Base-by-base conservation (phyloP, 2,888 invertebrate genomes). In the Hedychridium roseum region DNA sequence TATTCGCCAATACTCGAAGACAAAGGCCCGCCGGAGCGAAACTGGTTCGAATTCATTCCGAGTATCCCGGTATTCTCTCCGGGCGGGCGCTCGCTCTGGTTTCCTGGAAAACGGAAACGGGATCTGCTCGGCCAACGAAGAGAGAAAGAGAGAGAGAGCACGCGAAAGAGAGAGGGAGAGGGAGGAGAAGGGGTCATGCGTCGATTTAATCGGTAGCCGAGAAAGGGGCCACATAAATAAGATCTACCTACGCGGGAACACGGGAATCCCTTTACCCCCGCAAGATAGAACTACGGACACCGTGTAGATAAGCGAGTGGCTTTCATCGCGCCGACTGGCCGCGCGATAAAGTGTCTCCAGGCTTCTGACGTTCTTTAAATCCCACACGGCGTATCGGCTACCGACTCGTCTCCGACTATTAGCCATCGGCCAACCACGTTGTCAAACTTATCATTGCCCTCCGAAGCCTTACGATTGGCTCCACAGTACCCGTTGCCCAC, bases 201-300 rank as follows among this genome's bases (percentile, higher is more conserved):
- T 71, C 71, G 68, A 74, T 71, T 71, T 73, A 70, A 77, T 76
- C 76, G 74, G 74, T 74, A 74, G 74, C 71, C 57, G 58, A 51
- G 61, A 66, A 66, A 64, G 64, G 66, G 69, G 57, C 58, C 68
- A 64, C 74, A 75, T 77, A 74, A 78, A 77, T 76, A 76, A 78
- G 76, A 74, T 76, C 72, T 73, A 73, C 73, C 71, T 70, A 50
- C 62, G 57, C 63, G 57, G 66, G 59, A 76, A 78, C 78, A 78
- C 70, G 77, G 64, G 77, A 78, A 79, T 77, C 77, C 78, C 76
- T 76, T 76, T 71, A 62, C 57, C 61, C 53, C 57, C 50, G n/a
- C n/a, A n/a, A 64, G 66, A 64, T 64, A 68, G 61, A 64, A 58
- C 39, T 38, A 38, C 48, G 54, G 52, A 56, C 57, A 71, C 67